phyloP scores from a whole-genome alignment of 2,888 invertebrate genomes.

The Amiota mariae region DNA sequence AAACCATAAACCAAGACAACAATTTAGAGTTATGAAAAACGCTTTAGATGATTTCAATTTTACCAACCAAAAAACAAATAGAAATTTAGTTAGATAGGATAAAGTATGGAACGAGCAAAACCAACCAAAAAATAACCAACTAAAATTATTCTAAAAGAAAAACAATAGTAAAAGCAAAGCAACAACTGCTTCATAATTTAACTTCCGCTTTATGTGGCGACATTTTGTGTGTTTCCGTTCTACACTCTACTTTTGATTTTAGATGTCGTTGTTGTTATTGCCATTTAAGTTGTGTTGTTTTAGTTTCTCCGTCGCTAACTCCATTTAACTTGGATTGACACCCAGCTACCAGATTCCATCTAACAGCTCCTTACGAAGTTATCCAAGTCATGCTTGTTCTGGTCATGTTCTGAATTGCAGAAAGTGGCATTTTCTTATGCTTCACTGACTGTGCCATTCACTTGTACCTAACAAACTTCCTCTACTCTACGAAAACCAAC shows the following conservation, averaged over 20 bases:
- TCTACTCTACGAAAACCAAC: too few relatives aligned
- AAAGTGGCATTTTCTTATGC: too few relatives aligned
- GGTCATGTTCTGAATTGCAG: too few relatives aligned
- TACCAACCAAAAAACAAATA: neutral
- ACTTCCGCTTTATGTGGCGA: slow-evolving; percentile 59
- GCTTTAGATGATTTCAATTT: too few relatives aligned
- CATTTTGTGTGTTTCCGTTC: slow-evolving; percentile 62
- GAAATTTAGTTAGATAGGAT: neutral
- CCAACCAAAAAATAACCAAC: neutral
- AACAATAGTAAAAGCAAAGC: slow-evolving; percentile 16
- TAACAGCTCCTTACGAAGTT: too few relatives aligned
- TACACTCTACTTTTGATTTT: neutral
- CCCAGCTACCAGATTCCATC: too few relatives aligned
- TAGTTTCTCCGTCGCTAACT: neutral
- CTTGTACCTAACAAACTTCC: too few relatives aligned
- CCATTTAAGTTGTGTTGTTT: slow-evolving; percentile 34
- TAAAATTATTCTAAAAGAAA: neutral
- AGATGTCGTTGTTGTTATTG: neutral
- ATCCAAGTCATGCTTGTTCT: too few relatives aligned
- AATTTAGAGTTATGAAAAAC: slow-evolving; percentile 20
- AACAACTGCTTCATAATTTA: slow-evolving; percentile 51
- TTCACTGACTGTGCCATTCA: too few relatives aligned
- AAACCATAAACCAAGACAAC: slow-evolving; percentile 8
- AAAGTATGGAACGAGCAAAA: neutral
- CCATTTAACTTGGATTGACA: too few relatives aligned